phyloP scores from a whole-genome alignment of 2,888 invertebrate species.

The Noctua comes region DNA sequence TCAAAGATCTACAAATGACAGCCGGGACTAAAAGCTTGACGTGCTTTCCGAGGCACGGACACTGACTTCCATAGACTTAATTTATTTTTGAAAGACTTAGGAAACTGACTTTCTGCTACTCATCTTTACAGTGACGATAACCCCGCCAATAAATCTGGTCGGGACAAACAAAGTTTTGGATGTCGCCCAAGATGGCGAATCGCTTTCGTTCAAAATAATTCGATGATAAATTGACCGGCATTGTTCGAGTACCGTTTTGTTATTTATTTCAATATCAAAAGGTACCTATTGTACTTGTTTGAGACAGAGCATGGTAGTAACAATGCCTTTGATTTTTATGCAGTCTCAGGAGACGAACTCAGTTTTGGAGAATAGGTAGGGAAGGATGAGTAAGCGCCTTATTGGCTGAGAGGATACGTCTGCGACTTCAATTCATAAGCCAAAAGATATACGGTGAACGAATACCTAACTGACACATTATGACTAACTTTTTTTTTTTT shows the following conservation, averaged over 20 bases:
- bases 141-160: conserved; percentile 59
- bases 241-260: conserved; percentile 51
- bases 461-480: too few species aligned
- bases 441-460: too few species aligned
- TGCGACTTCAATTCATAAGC: not conserved
- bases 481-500: too few species aligned
- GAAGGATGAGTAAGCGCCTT: conserved; percentile 9
- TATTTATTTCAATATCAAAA: conserved; percentile 51
- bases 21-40: too few species aligned
- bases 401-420: not conserved
- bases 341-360: conserved; percentile 5
- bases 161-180: conserved; percentile 66
- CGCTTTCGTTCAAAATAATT: conserved; percentile 61
- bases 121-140: conserved; percentile 6
- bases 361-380: not conserved
- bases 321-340: conserved; percentile 47
- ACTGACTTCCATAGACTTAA: not conserved
- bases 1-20: too few species aligned
- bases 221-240: conserved; percentile 59
- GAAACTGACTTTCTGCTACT: not conserved
- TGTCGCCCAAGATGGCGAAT: conserved; percentile 62
- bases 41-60: too few species aligned
- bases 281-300: conserved; percentile 43
- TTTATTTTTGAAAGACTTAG: not conserved
- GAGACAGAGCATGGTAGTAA: conserved; percentile 29